A percentile compares a stretch with the other conserved stretches of the same genome.
phyloP scores from a whole-genome alignment of 2,113 vertebrate genomes.

The Melanostigma gelatinosum region DNA sequence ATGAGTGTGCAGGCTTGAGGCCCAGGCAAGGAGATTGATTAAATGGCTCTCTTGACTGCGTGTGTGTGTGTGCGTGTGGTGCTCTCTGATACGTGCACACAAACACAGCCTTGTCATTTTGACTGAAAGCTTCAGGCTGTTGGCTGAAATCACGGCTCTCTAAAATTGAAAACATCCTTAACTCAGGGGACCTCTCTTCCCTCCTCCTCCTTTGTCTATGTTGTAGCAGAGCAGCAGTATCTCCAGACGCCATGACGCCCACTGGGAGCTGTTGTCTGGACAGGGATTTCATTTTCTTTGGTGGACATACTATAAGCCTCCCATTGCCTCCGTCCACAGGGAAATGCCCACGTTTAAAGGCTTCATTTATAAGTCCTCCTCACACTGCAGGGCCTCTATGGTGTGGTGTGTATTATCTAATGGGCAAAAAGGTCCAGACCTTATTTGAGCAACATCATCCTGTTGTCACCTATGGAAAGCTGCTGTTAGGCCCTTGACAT shows the following conservation, averaged over 20 bases:
- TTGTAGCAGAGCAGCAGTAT: conserved; percentile 35
- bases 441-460: not conserved
- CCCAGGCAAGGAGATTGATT: conserved; percentile 58
- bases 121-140: conserved; percentile 61
- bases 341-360: conserved; percentile 17
- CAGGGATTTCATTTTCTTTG: conserved; percentile 59
- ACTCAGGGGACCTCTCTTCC: conserved; percentile 58
- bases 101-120: conserved; percentile 60
- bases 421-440: not conserved
- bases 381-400: not conserved
- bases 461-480: not conserved
- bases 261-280: conserved; percentile 64
- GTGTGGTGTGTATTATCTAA: not conserved
- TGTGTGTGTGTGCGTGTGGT: conserved; percentile 24
- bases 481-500: not conserved
- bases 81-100: conserved; percentile 26
- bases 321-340: conserved; percentile 31
- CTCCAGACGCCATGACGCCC: conserved; percentile 48
- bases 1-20: conserved; percentile 51
- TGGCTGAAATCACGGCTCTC: conserved; percentile 60
- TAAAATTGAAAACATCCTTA: conserved; percentile 66
- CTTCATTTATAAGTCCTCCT: conserved; percentile 23
- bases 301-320: conserved; percentile 47
- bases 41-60: conserved; percentile 43
- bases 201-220: conserved; percentile 32